Base-by-base conservation (phyloP, 2,797 vertebrate genomes). In the Hippopotamyrus pictus region DNA sequence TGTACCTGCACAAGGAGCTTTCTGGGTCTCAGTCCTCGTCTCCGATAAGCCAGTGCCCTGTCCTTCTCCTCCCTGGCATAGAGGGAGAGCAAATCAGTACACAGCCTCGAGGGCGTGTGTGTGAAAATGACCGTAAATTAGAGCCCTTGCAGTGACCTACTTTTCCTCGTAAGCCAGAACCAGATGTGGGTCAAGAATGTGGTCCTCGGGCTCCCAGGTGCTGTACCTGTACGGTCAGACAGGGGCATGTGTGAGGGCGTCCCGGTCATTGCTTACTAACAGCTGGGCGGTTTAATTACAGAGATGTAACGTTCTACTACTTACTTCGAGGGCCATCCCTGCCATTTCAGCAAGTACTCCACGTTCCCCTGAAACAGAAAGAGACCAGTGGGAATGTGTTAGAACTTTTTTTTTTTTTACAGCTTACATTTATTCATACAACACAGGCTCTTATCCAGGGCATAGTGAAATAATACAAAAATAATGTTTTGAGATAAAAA, bases 261-360 rank as follows among this genome's bases (percentile, higher is more conserved):
- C 22, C 82, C 44, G 9, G 8, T 48, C 82, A 85, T 9, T 11
- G 44, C 22, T 50, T 50, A 85, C n/a, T 17, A 50, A 25, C 82
- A 85, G 19, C 46, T 51, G 44, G 44, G 51, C n/a, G 82, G n/a
- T 48, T n/a, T 83, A 44, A 83, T 48, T 83, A 85, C 82, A 48
- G 9, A 50, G 46, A 51, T n/a, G 19, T 22, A 44, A 85, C 4
- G 22, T 46, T 29, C 82, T 48, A 17, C 17, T 91, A 96, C 98
- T 98, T 97, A 99, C 98, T 99, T 99, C 89, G 98, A 98, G 85
- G 98, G 98, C 98, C 98, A 99, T 92, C 98, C 98, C 95, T 98
- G 99, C 98, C 98, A 99, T 94, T 99, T 99, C 93, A 99, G 95
- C 92, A 99, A 96, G 93, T 99, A 99, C 91, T 99, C 98, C 92